These are phyloP conservation scores for Petrolisthes cinctipes DNA, from an alignment of 2,888 invertebrate species.

Conservation along the genomic window DNA sequence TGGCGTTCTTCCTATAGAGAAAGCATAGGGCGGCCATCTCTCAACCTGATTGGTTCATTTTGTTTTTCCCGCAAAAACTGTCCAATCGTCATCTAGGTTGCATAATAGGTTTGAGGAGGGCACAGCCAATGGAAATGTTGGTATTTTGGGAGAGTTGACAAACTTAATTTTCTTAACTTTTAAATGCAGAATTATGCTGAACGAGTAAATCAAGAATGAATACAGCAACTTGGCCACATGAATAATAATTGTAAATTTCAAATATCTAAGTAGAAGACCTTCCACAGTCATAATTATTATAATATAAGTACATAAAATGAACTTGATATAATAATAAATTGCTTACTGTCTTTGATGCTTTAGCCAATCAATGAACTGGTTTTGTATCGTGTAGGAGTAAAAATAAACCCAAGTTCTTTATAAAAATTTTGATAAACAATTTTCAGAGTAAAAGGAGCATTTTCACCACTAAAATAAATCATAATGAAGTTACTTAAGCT, in stretches of 20 bases:
- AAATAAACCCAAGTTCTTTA: not conserved
- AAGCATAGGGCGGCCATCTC: conserved; percentile 53
- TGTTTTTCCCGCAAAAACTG: conserved; percentile 55
- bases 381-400: not conserved
- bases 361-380: conserved; percentile 19
- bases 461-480: too few species aligned
- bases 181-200: not conserved
- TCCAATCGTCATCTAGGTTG: conserved; percentile 31
- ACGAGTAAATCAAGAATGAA: not conserved
- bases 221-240: not conserved
- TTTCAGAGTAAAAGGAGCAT: too few species aligned
- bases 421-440: not conserved
- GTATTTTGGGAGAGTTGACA: conserved; percentile 25
- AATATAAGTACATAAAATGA: not conserved
- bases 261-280: not conserved
- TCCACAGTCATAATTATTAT: not conserved
- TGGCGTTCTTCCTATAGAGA: conserved; percentile 59
- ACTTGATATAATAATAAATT: conserved; percentile 25
- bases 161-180: not conserved
- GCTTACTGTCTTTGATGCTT: conserved; percentile 8
- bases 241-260: not conserved
- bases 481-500: too few species aligned
- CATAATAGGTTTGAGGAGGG: not conserved
- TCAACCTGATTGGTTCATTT: conserved; percentile 46
- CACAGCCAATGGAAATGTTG: conserved; percentile 17